Percentiles rank a stretch among this genome's conserved stretches.
Conservation (phyloP, 2,797 vertebrate genomes). For the Esox masquinongy region DNA sequence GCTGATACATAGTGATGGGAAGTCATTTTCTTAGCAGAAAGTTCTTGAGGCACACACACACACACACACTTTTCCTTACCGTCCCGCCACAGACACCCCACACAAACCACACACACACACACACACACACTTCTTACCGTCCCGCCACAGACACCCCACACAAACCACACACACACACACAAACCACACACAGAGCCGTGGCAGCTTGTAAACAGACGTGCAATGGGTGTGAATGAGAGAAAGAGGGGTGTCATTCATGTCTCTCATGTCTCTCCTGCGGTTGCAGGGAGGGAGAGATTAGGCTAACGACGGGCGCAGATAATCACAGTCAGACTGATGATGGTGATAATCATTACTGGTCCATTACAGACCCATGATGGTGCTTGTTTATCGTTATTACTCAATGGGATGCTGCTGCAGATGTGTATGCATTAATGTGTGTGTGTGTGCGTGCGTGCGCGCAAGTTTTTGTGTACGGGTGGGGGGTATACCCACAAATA, state of each 20-base stretch:
- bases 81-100: too few species aligned
- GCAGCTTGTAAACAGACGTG: slow-evolving; percentile 60
- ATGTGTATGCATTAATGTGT: slow-evolving; percentile 49
- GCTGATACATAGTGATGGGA: slow-evolving; percentile 24
- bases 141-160: too few species aligned
- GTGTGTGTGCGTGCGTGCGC: slow-evolving; percentile 14
- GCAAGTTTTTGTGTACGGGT: slow-evolving; percentile 1
- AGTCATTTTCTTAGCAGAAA: slow-evolving; percentile 39
- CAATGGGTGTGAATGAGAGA: slow-evolving; percentile 37
- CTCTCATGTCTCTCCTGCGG: slow-evolving; percentile 12
- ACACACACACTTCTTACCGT: neutral
- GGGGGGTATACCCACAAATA: too few species aligned
- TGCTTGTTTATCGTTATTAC: slow-evolving; percentile 73
- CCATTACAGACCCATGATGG: slow-evolving; percentile 60
- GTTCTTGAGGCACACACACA: slow-evolving; percentile 25
- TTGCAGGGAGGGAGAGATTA: slow-evolving; percentile 31
- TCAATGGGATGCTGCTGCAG: slow-evolving; percentile 46
- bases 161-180: neutral
- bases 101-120: neutral
- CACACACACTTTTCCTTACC: slow-evolving; percentile 9
- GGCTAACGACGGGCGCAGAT: slow-evolving; percentile 52
- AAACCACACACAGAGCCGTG: slow-evolving; percentile 17
- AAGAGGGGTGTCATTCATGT: slow-evolving; percentile 22
- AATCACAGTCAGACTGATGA: slow-evolving; percentile 68
- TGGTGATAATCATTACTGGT: slow-evolving; percentile 67